Conservation (phyloP, 2,888 invertebrate genomes). For the Agonopterix heracliana region DNA sequence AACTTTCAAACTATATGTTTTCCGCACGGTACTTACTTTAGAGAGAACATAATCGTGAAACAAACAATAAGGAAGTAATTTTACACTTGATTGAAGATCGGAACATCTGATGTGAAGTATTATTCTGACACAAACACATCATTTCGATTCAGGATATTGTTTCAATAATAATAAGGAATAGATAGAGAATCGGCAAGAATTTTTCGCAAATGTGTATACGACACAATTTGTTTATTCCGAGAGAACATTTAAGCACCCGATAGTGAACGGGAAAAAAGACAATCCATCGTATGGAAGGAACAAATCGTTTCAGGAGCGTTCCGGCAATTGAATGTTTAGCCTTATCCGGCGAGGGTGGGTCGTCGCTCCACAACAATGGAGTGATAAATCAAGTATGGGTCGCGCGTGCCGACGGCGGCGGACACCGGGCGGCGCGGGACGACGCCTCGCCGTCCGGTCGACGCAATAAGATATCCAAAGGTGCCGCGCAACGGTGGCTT, state of each 20-base stretch:
- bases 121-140: too few species aligned
- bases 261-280: slow-evolving; percentile 45
- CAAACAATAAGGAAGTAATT: too few species aligned
- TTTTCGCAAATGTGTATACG: too few species aligned
- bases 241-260: slow-evolving; percentile 21
- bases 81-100: too few species aligned
- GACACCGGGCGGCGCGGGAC: slow-evolving; percentile 45
- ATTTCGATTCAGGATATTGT: too few species aligned
- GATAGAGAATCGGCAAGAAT: too few species aligned
- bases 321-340: slow-evolving; percentile 73
- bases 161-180: too few species aligned
- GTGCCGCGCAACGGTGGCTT: slow-evolving; percentile 29
- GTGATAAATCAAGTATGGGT: slow-evolving; percentile 74
- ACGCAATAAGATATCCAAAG: slow-evolving; percentile 52
- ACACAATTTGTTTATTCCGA: too few species aligned
- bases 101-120: too few species aligned
- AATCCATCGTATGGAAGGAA: slow-evolving; percentile 60
- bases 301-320: slow-evolving; percentile 68
- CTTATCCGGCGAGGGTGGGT: slow-evolving; percentile 66
- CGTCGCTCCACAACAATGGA: slow-evolving; percentile 68
- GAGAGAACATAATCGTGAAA: too few species aligned
- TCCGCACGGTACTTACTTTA: too few species aligned
- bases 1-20: not conserved
- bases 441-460: slow-evolving; percentile 32
- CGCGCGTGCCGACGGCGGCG: slow-evolving; percentile 57